These are phyloP conservation scores for Porites evermanni DNA, from an alignment of 92 coral and sea anemone genomes.

Conservation along the genomic window DNA sequence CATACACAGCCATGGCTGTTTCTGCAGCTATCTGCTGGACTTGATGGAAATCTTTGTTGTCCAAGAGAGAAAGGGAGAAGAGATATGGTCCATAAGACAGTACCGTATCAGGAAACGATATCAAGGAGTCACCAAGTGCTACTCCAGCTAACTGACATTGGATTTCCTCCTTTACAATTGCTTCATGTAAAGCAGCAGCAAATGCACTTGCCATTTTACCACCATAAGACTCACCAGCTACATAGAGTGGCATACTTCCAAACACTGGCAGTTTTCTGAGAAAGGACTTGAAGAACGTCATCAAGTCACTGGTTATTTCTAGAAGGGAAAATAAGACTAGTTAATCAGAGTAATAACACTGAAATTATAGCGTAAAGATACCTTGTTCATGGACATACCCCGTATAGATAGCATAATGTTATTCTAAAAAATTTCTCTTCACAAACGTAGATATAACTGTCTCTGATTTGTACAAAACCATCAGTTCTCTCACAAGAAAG, in stretches of 20 bases:
- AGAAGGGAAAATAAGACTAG: not conserved
- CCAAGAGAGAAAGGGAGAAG: slow-evolving; percentile 76
- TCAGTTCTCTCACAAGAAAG: no score
- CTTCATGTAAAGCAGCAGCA: slow-evolving; percentile 63
- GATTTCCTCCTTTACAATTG: slow-evolving; percentile 50
- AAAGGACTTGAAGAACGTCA: slow-evolving; percentile 66
- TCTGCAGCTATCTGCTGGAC: slow-evolving; percentile 41
- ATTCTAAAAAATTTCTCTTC: no score
- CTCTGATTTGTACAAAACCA: no score
- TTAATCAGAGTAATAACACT: not conserved
- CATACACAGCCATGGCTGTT: slow-evolving; percentile 57
- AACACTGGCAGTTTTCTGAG: slow-evolving; percentile 71
- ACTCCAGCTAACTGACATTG: slow-evolving; percentile 72
- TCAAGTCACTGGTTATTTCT: slow-evolving; percentile 78
- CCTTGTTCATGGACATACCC: no score
- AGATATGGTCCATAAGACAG: slow-evolving; percentile 74
- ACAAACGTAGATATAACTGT: no score
- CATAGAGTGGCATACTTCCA: slow-evolving; percentile 64
- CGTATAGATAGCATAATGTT: no score
- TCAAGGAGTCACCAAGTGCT: slow-evolving; percentile 80
- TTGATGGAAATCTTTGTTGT: slow-evolving; percentile 42
- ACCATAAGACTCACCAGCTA: slow-evolving; percentile 85
- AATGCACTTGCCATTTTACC: slow-evolving; percentile 85
- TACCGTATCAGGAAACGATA: slow-evolving; percentile 71
- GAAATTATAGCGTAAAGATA: no score